A percentile compares a stretch with the other conserved stretches of the same genome.
Conservation (phyloP, 2,113 vertebrate species). For the Cynocephalus volans region DNA sequence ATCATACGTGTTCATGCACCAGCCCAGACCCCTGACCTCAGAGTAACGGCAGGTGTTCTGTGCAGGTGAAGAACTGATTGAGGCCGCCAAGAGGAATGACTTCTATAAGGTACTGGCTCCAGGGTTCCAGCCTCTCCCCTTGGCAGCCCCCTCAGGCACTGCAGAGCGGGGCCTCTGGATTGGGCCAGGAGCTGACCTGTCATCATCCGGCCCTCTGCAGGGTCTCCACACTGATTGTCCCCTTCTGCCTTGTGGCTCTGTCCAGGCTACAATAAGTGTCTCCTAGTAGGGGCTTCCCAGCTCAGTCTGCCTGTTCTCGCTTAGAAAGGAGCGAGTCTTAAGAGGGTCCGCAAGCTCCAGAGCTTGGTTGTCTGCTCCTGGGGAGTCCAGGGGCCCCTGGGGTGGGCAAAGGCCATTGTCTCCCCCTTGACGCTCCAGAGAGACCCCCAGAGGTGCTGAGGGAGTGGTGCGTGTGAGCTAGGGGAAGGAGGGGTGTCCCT, state of each 20-base stretch:
- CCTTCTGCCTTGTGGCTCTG: neutral
- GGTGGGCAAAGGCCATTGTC: neutral
- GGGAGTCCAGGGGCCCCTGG: neutral
- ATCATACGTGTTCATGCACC: neutral
- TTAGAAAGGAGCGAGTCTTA: neutral
- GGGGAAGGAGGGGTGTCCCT: neutral
- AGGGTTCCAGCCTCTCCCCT: neutral
- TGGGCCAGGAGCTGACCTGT: neutral
- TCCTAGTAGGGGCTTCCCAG: neutral
- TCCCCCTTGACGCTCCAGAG: neutral
- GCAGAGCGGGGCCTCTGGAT: neutral
- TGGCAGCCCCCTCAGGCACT: neutral
- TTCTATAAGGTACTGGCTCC: slow-evolving; percentile 90
- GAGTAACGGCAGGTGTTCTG: slow-evolving; percentile 68
- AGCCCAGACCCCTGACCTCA: neutral
- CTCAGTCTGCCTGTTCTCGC: neutral
- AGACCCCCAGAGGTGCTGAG: neutral
- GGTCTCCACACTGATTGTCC: neutral
- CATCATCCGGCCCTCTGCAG: rapidly evolving
- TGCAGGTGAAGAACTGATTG: slow-evolving; percentile 91
- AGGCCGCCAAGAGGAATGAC: slow-evolving; percentile 94
- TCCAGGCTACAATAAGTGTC: neutral
- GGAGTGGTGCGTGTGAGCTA: neutral
- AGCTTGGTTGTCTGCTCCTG: neutral
- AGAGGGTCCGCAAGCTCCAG: neutral